These are phyloP conservation scores for Patella caerulea DNA, from an alignment of 2,888 invertebrate genomes.

Conservation along the genomic window DNA sequence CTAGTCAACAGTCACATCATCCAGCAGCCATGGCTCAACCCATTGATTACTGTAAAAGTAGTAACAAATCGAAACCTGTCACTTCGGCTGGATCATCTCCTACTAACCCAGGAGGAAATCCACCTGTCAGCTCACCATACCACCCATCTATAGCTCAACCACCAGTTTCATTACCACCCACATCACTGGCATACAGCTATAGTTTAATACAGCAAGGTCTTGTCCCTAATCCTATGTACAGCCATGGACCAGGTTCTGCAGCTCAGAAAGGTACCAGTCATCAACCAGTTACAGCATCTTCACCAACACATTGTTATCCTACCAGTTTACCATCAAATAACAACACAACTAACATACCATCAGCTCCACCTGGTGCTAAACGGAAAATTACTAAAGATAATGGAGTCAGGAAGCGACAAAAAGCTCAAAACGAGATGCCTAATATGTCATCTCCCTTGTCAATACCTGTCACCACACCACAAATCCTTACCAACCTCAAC, in stretches of 20 bases:
- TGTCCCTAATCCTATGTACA: slow-evolving; percentile 73
- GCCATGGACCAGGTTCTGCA: slow-evolving; percentile 61
- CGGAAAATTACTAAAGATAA: slow-evolving; percentile 55
- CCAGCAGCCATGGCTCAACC: slow-evolving; percentile 59
- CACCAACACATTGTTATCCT: slow-evolving; percentile 34
- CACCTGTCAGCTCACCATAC: slow-evolving; percentile 31
- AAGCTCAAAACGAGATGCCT: slow-evolving; percentile 21
- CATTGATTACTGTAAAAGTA: slow-evolving; percentile 58
- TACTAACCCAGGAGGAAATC: slow-evolving; percentile 20
- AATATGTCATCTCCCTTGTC: slow-evolving; percentile 32
- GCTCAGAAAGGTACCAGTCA: slow-evolving; percentile 24
- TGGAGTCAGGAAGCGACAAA: slow-evolving; percentile 44
- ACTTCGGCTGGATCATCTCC: slow-evolving; percentile 26
- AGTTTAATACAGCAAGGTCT: slow-evolving; percentile 71
- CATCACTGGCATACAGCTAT: slow-evolving; percentile 55
- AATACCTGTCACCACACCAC: slow-evolving; percentile 62
- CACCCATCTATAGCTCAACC: slow-evolving; percentile 58
- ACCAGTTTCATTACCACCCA: slow-evolving; percentile 58
- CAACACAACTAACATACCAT: slow-evolving; percentile 41
- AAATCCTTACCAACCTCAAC: slow-evolving; percentile 59
- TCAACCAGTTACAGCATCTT: slow-evolving; percentile 42
- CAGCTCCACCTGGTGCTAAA: slow-evolving; percentile 28
- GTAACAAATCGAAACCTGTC: slow-evolving; percentile 38
- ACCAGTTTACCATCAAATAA: slow-evolving; percentile 49
- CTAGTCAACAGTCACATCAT: slow-evolving; percentile 42